Percentiles rank a stretch among this genome's conserved stretches.
phyloP scores from a whole-genome alignment of 2,888 invertebrate genomes.

The Eugnorisma glareosa region DNA sequence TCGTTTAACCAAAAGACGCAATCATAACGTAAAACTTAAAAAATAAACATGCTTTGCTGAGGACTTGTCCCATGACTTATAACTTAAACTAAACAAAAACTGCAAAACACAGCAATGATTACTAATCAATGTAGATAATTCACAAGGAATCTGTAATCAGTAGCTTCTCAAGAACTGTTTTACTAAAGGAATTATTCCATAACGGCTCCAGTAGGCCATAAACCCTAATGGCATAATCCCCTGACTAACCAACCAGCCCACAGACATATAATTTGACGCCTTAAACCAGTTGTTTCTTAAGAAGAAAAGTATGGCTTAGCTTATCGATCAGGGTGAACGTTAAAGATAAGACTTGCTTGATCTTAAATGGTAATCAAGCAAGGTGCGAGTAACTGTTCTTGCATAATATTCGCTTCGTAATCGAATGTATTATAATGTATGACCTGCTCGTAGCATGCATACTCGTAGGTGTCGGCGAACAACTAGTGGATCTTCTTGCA shows the following conservation, averaged over 20 bases:
- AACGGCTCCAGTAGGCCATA: neutral
- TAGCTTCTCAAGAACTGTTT: neutral
- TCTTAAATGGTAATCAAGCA: conserved; percentile 18
- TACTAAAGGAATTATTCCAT: neutral
- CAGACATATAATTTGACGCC: conserved; percentile 12
- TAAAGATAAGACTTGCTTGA: conserved; percentile 16
- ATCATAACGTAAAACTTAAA: neutral
- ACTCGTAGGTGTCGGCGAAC: neutral
- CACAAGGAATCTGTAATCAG: neutral
- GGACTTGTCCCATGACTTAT: neutral
- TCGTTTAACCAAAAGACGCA: neutral
- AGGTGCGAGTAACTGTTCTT: conserved; percentile 33
- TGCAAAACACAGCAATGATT: neutral
- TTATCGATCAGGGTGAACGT: conserved; percentile 2
- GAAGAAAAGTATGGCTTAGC: conserved; percentile 13
- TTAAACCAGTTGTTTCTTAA: conserved; percentile 18
- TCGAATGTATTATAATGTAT: conserved; percentile 9
- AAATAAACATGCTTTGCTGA: neutral
- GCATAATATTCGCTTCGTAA: conserved; percentile 34
- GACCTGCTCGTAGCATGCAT: neutral
- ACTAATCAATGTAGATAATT: neutral
- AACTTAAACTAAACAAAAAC: neutral
- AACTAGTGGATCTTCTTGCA: neutral
- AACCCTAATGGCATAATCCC: conserved; percentile 5
- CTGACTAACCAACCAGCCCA: neutral